phyloP scores from a whole-genome alignment of 2,113 vertebrate species.

The Pluvianellus socialis region DNA sequence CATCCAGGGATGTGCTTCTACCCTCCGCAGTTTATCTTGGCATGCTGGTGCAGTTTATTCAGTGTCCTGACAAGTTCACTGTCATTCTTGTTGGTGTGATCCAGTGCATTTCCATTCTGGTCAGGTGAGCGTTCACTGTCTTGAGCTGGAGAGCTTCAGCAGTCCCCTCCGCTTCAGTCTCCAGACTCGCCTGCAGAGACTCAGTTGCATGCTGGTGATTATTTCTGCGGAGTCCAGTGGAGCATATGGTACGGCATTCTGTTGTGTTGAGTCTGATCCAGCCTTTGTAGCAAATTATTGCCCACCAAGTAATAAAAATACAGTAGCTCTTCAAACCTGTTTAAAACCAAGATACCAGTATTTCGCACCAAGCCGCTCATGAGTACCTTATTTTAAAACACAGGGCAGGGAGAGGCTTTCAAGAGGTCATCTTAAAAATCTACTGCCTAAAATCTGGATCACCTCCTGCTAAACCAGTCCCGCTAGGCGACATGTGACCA shows the following conservation, averaged over 20 bases:
- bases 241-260: conserved; percentile 48
- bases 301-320: conserved; percentile 28
- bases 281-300: not conserved
- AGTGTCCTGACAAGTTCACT: conserved; percentile 72
- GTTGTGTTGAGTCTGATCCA: conserved; percentile 36
- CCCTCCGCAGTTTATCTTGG: conserved; percentile 58
- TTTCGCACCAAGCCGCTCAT: not conserved
- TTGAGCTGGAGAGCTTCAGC: conserved; percentile 75
- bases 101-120: conserved; percentile 80
- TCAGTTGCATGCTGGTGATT: conserved; percentile 75
- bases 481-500: not conserved
- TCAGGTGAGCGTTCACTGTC: conserved; percentile 77
- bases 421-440: not conserved
- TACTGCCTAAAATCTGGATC: not conserved
- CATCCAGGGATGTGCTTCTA: not conserved
- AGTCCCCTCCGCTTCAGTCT: conserved; percentile 71
- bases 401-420: not conserved
- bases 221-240: conserved; percentile 66
- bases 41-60: conserved; percentile 75
- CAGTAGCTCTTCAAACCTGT: not conserved
- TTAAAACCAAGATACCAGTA: not conserved
- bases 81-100: conserved; percentile 74
- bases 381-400: not conserved
- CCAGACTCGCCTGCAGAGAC: conserved; percentile 80
- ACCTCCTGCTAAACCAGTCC: not conserved